Percentiles rank a stretch among this genome's conserved stretches.
phyloP scores from a whole-genome alignment of 1,140 invertebrate species.

The Drosophila orosa region DNA sequence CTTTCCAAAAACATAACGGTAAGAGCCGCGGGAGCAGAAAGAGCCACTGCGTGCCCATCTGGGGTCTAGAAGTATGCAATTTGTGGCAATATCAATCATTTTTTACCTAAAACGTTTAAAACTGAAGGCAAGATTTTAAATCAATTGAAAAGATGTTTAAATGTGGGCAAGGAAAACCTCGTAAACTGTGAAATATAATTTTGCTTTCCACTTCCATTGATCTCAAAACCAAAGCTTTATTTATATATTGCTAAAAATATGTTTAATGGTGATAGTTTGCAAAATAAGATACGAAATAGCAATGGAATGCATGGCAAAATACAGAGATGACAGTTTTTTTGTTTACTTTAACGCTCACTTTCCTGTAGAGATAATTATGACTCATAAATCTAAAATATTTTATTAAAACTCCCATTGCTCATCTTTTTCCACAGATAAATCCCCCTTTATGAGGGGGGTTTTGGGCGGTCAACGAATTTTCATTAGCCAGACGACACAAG shows the following conservation, averaged over 20 bases:
- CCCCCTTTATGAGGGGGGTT: background rate
- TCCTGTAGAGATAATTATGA: background rate
- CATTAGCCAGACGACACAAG: constrained; percentile 6
- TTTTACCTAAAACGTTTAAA: no score
- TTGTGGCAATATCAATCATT: no score
- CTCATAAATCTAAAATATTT: background rate
- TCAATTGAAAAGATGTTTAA: background rate
- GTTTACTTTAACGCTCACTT: background rate
- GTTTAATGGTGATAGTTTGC: no score
- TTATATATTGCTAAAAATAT: no score
- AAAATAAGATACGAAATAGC: no score
- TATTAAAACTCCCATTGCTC: background rate
- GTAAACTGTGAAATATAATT: background rate
- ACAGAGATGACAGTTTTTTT: no score
- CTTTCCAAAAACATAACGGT: no score
- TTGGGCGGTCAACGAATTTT: constrained; percentile 7
- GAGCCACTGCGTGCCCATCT: no score
- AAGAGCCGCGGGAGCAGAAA: no score
- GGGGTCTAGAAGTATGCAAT: no score
- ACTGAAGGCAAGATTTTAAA: background rate
- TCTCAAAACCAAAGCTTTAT: no score
- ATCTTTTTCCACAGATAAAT: background rate
- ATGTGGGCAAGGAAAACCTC: background rate
- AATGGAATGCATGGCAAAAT: no score
- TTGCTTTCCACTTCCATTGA: background rate